These are phyloP conservation scores for Illadopsis cleaveri DNA, from an alignment of 2,113 vertebrate genomes.

Conservation along the genomic window DNA sequence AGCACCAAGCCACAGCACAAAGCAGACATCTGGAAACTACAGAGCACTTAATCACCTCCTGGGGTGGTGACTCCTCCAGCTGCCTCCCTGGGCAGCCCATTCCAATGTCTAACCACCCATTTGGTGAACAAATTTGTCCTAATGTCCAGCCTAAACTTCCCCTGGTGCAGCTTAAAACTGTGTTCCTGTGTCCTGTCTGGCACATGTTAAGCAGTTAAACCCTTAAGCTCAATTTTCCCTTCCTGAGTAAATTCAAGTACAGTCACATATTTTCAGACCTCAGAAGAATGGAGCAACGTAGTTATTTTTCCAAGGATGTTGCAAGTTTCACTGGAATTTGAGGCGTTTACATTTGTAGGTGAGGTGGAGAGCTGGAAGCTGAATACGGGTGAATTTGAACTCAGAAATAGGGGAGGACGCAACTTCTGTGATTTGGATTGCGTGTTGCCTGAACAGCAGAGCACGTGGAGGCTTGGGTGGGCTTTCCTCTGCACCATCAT, in stretches of 20 bases:
- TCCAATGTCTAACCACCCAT: neutral
- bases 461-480: neutral
- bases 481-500: neutral
- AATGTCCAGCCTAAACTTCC: neutral
- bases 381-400: neutral
- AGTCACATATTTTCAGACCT: neutral
- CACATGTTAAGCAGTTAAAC: accelerated
- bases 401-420: accelerated
- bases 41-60: neutral
- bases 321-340: neutral
- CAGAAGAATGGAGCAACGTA: neutral
- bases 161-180: neutral
- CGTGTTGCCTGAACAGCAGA: accelerated
- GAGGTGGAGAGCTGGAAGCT: neutral
- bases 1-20: neutral
- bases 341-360: neutral
- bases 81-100: neutral
- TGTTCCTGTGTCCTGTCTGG: neutral
- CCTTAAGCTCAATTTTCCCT: neutral
- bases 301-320: neutral
- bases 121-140: neutral
- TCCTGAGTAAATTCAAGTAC: neutral
- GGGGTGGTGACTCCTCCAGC: too few relatives aligned
- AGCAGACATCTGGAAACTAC: neutral
- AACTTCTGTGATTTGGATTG: neutral